A percentile compares a stretch with the other conserved stretches of the same genome.
phyloP scores from a whole-genome alignment of 2,797 vertebrate species.

The Centroberyx gerrardi region DNA sequence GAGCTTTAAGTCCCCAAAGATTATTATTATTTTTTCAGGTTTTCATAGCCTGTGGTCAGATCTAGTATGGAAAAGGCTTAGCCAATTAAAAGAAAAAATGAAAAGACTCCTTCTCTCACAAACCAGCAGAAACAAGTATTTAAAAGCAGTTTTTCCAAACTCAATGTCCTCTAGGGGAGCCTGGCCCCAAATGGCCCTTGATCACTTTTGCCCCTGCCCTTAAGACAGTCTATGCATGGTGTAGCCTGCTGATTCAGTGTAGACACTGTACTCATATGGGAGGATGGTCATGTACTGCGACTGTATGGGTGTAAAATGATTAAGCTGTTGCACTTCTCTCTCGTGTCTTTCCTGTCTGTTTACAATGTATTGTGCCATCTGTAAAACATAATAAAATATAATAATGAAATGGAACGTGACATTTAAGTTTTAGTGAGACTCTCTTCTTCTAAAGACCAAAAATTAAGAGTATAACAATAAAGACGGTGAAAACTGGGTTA shows the following conservation, averaged over 20 bases:
- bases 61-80: too few relatives aligned
- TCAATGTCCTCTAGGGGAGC: background rate
- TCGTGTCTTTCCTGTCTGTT: slow-evolving; percentile 15
- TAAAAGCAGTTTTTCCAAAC: background rate
- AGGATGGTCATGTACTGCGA: background rate
- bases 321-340: slow-evolving; percentile 1
- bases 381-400: slow-evolving; percentile 14
- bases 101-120: background rate
- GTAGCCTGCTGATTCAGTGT: slow-evolving; percentile 23
- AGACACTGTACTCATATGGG: background rate
- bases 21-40: background rate
- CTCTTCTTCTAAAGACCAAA: background rate
- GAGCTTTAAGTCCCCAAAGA: slow-evolving; percentile 27
- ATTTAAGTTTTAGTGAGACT: background rate
- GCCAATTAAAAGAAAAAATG: background rate
- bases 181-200: slow-evolving; percentile 37
- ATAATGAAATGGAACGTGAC: background rate
- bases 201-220: background rate
- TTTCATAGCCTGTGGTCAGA: background rate
- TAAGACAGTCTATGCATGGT: slow-evolving; percentile 2
- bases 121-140: background rate
- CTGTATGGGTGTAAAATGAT: slow-evolving; percentile 13
- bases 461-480: background rate
- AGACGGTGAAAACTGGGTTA: too few relatives aligned
- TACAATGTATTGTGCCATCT: slow-evolving; percentile 7